Conservation (phyloP, 1,140 invertebrate species). For the Heliconius hewitsoni region DNA sequence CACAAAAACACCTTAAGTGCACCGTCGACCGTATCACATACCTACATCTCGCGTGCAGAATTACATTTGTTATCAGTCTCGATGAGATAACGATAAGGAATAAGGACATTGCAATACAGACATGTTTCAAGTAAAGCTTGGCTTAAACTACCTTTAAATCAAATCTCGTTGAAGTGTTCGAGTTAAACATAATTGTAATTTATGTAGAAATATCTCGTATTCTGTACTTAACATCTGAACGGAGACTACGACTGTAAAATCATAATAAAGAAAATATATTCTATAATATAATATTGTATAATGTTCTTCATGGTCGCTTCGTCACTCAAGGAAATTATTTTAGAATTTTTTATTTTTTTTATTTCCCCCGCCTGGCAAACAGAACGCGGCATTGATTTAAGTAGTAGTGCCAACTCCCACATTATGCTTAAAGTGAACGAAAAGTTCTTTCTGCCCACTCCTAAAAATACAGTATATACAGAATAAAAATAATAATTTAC, state of each 20-base stretch:
- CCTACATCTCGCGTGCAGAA: background rate
- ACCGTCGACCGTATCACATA: background rate
- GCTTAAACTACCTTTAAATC: conserved; percentile 8
- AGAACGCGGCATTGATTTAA: too few relatives aligned
- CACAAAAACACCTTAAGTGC: background rate
- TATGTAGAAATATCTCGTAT: background rate
- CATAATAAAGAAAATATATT: background rate
- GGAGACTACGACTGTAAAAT: background rate
- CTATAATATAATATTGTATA: too few relatives aligned
- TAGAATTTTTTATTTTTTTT: too few relatives aligned
- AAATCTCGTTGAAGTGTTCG: conserved; percentile 3
- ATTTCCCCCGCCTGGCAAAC: too few relatives aligned
- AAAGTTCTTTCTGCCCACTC: too few relatives aligned
- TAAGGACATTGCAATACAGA: conserved; percentile 9
- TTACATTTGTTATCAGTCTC: conserved; percentile 10
- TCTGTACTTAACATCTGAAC: background rate
- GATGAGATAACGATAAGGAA: conserved; percentile 10
- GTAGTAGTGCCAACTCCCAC: too few relatives aligned
- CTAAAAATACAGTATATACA: too few relatives aligned
- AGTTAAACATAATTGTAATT: conserved; percentile 9
- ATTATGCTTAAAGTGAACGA: too few relatives aligned
- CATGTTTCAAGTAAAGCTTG: conserved; percentile 6
- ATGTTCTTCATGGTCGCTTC: background rate
- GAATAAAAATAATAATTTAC: too few relatives aligned
- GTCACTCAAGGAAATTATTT: too few relatives aligned